Conservation (phyloP, 1,140 invertebrate species). For the Streblospio benedicti region DNA sequence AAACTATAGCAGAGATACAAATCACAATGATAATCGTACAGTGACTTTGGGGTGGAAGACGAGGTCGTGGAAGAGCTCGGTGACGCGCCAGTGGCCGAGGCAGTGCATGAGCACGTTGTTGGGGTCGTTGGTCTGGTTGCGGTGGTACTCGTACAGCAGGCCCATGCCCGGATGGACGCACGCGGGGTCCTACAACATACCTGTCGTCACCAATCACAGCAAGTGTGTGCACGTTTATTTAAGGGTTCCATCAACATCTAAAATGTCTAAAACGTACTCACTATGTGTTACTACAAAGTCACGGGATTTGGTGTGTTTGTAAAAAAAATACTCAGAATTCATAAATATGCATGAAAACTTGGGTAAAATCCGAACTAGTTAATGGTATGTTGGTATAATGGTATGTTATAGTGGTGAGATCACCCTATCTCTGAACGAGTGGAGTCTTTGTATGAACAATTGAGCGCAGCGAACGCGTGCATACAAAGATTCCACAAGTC, state of each 20-base stretch:
- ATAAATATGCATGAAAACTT: not conserved
- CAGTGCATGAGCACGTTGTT: constrained; percentile 38
- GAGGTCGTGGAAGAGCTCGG: constrained; percentile 38
- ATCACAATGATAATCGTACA: constrained; percentile 22
- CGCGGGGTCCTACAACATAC: not conserved
- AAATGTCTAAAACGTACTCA: not conserved
- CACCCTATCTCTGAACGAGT: no score
- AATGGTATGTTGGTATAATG: no score
- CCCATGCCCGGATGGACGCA: constrained; percentile 30
- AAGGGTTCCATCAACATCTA: not conserved
- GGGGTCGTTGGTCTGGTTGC: constrained; percentile 38
- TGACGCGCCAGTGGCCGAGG: constrained; percentile 40
- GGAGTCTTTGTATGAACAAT: no score
- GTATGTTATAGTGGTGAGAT: no score
- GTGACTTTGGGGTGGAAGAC: constrained; percentile 34
- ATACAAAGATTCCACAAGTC: no score
- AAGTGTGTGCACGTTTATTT: not conserved
- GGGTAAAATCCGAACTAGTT: no score
- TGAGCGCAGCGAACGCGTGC: no score
- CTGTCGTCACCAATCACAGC: not conserved
- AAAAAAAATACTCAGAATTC: not conserved
- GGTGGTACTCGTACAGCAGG: constrained; percentile 42
- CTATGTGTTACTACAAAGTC: not conserved
- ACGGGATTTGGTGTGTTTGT: not conserved
- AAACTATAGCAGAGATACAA: no score